A percentile compares a stretch with the other conserved stretches of the same genome.
Conservation (phyloP, 2,113 vertebrate genomes). For the Macaca nemestrina region DNA sequence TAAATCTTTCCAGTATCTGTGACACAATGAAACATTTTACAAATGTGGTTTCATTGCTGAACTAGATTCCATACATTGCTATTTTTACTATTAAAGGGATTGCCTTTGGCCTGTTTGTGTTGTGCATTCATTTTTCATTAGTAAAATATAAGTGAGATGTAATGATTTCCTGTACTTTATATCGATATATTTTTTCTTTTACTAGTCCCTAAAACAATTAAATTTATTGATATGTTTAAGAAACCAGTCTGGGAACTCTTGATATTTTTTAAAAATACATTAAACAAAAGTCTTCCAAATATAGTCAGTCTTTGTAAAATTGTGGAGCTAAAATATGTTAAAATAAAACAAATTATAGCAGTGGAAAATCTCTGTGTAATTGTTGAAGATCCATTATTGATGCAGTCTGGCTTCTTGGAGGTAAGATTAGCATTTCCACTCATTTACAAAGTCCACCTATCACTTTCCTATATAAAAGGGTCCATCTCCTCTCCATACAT, state of each 20-base stretch:
- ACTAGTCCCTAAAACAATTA: background rate
- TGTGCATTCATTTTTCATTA: background rate
- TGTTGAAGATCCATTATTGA: too few species aligned
- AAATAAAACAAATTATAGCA: background rate
- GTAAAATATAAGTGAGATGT: background rate
- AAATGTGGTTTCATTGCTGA: rapidly evolving
- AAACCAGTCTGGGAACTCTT: background rate
- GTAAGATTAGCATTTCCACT: background rate
- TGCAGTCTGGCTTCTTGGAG: background rate
- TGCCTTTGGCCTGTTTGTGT: background rate
- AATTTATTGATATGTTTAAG: background rate
- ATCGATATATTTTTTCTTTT: background rate
- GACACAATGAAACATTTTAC: background rate
- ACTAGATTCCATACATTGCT: too few species aligned
- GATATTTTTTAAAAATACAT: background rate
- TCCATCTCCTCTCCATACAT: background rate
- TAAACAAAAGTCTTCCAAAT: background rate
- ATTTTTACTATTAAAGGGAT: rapidly evolving
- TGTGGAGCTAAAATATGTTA: background rate
- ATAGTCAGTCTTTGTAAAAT: background rate
- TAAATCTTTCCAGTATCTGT: background rate
- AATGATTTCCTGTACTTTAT: background rate
- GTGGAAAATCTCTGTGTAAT: rapidly evolving
- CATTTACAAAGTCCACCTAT: background rate
- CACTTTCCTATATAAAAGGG: background rate